Evolutionary conservation across 2,888 invertebrate genomes (phyloP).

Genomic region (Trichogramma dendrolimi): DNA sequence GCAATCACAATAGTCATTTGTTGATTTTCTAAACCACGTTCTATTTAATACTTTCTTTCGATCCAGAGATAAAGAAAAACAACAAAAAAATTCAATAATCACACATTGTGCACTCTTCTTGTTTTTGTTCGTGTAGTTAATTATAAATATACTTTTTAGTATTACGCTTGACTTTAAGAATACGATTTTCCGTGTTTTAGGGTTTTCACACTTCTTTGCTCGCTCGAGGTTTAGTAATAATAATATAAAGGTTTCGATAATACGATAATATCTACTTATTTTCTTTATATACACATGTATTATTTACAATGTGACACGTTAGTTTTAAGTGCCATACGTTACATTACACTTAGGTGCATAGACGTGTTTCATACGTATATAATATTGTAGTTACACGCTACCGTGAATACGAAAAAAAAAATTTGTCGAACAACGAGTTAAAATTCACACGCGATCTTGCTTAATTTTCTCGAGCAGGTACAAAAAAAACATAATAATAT

Average conservation of each 20-base stretch:
- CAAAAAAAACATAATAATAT: conserved; percentile 12
- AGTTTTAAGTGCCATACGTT: conserved; percentile 10
- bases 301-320: conserved; percentile 26
- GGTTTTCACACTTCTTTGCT: no score
- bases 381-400: background rate
- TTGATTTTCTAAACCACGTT: background rate
- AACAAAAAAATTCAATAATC: conserved; percentile 1
- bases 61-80: conserved; percentile 7
- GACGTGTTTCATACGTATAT: no score
- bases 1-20: conserved; percentile 6
- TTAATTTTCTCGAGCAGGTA: conserved; percentile 17
- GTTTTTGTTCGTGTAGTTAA: conserved; percentile 3
- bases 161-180: conserved; percentile 8
- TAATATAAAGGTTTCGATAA: no score
- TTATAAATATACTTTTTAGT: background rate
- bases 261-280: background rate
- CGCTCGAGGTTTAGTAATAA: no score
- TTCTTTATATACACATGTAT: conserved; percentile 20
- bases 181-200: no score
- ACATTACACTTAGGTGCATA: background rate
- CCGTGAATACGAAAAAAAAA: conserved; percentile 6
- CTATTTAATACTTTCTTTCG: conserved; percentile 21
- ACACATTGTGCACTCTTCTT: conserved; percentile 3
- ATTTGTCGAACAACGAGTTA: background rate
- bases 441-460: background rate